These are phyloP conservation scores for Terrapene triunguis DNA, from an alignment of 2,113 vertebrate genomes.

Conservation along the genomic window DNA sequence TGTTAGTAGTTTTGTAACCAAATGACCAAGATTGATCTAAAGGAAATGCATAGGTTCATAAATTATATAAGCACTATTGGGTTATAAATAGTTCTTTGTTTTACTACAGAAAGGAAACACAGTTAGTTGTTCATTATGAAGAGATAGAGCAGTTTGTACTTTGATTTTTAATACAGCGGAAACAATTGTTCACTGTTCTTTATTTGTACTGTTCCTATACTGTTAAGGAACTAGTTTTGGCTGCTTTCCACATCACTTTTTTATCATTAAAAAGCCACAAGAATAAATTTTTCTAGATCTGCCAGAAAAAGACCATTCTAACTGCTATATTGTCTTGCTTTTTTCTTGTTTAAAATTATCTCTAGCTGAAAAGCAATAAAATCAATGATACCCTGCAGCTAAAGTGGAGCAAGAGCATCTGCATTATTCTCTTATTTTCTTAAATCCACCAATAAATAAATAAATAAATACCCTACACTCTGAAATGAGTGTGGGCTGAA, in stretches of 20 bases:
- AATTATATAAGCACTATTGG: constrained; percentile 59
- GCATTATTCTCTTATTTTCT: not conserved
- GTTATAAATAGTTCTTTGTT: constrained; percentile 66
- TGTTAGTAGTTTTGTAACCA: not conserved
- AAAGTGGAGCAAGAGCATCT: not conserved
- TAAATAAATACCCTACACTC: not conserved
- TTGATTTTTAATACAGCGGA: constrained; percentile 22
- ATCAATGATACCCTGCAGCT: not conserved
- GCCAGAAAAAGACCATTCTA: constrained; percentile 16
- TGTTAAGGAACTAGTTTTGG: constrained; percentile 24
- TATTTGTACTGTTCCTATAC: constrained; percentile 42
- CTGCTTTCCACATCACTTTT: constrained; percentile 46
- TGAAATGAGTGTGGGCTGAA: not conserved
- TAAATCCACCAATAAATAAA: not conserved
- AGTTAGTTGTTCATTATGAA: constrained; percentile 56
- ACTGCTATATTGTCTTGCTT: not conserved
- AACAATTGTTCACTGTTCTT: constrained; percentile 67
- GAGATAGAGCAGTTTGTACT: constrained; percentile 25
- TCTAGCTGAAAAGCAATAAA: not conserved
- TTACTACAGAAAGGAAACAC: constrained; percentile 63
- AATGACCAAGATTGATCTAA: constrained; percentile 2
- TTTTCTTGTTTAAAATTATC: not conserved
- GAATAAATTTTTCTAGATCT: constrained; percentile 6
- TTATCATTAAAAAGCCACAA: constrained; percentile 32
- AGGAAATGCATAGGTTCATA: constrained; percentile 48